Percentiles rank a stretch among this genome's conserved stretches.
phyloP scores from a whole-genome alignment of 2,113 vertebrate species.

The Alosa alosa region DNA sequence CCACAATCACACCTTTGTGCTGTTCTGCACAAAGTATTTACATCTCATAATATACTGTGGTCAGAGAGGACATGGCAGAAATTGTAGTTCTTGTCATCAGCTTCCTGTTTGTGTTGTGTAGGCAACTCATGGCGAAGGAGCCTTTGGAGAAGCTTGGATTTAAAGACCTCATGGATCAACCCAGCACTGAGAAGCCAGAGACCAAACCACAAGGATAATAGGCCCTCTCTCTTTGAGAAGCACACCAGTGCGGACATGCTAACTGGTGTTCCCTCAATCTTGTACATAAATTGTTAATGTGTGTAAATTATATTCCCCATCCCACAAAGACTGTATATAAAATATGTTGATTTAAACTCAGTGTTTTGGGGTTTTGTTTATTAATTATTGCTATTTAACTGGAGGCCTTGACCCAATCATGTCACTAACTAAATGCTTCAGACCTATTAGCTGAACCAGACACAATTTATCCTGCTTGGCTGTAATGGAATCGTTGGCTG shows the following conservation, averaged over 20 bases:
- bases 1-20: no score
- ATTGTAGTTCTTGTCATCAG: not conserved
- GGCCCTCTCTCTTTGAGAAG: not conserved
- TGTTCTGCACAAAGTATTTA: no score
- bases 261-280: not conserved
- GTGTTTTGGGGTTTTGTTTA: not conserved
- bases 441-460: not conserved
- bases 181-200: conserved; percentile 56
- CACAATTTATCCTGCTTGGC: not conserved
- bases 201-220: conserved; percentile 48
- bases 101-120: conserved; percentile 51
- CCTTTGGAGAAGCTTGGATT: conserved; percentile 89
- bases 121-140: conserved; percentile 91
- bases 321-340: not conserved
- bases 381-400: not conserved
- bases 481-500: not conserved
- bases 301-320: not conserved
- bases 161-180: conserved; percentile 75
- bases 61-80: not conserved
- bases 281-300: conserved; percentile 1
- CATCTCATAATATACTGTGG: not conserved
- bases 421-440: not conserved
- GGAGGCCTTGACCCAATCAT: not conserved
- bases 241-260: not conserved
- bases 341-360: not conserved